phyloP scores from a whole-genome alignment of 2,113 vertebrate species.

The Tamias sibiricus region DNA sequence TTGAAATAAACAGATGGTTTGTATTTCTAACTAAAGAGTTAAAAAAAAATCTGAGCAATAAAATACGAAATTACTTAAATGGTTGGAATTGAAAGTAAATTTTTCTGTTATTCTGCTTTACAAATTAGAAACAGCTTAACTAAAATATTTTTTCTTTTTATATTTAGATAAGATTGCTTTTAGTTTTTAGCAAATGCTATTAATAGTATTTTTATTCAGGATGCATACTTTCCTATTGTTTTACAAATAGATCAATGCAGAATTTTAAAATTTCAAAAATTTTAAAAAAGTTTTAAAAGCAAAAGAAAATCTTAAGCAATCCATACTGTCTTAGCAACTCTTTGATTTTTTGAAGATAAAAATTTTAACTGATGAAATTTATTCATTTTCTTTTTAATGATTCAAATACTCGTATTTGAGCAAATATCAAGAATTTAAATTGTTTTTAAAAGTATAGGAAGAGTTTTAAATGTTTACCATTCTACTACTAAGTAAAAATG shows the following conservation, averaged over 20 bases:
- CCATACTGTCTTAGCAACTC: not conserved
- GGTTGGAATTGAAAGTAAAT: conserved; percentile 44
- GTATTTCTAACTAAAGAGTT: conserved; percentile 54
- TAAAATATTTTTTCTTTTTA: conserved; percentile 32
- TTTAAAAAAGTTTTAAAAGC: conserved; percentile 19
- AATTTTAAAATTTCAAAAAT: not conserved
- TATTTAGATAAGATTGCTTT: conserved; percentile 42
- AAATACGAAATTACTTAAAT: conserved; percentile 59
- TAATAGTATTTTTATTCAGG: conserved; percentile 41
- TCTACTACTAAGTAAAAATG: conserved; percentile 64
- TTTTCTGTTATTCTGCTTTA: conserved; percentile 54
- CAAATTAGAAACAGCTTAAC: conserved; percentile 39
- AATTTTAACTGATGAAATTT: conserved; percentile 41
- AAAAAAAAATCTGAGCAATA: conserved; percentile 57
- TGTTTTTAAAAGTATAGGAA: conserved; percentile 39
- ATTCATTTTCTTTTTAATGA: conserved; percentile 47
- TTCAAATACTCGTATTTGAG: conserved; percentile 37
- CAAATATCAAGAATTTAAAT: conserved; percentile 64
- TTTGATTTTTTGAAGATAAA: conserved; percentile 57
- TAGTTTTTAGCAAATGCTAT: conserved; percentile 58
- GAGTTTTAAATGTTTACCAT: conserved; percentile 69
- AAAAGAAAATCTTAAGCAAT: conserved; percentile 52
- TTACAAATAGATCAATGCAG: conserved; percentile 33
- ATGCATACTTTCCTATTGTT: conserved; percentile 17
- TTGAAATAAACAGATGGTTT: conserved; percentile 55